A percentile compares a stretch with the other conserved stretches of the same genome.
Conservation (phyloP, 1,140 invertebrate genomes). For the Tetragnatha versicolor region DNA sequence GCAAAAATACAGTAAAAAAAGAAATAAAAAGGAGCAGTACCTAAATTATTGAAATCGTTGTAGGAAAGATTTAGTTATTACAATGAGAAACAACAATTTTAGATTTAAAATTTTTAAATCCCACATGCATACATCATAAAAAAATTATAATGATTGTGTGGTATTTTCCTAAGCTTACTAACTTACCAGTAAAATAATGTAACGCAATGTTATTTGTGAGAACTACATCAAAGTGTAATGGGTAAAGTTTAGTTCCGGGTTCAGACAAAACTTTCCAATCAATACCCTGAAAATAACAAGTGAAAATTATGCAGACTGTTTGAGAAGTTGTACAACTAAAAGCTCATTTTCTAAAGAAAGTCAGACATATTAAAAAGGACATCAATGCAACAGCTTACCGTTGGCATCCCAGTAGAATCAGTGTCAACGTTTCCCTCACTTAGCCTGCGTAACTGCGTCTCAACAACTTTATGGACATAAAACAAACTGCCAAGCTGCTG, state of each 20-base stretch:
- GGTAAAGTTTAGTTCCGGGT: constrained; percentile 72
- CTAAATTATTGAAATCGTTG: too few relatives aligned
- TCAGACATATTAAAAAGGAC: too few relatives aligned
- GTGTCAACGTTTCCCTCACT: constrained; percentile 62
- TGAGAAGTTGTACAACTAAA: not conserved
- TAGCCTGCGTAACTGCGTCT: constrained; percentile 63
- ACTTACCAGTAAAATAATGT: constrained; percentile 75
- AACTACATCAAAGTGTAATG: constrained; percentile 78
- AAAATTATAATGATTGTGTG: too few relatives aligned
- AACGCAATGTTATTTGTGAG: constrained; percentile 81
- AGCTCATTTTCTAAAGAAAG: too few relatives aligned
- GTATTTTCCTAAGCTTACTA: not conserved
- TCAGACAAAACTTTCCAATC: constrained; percentile 69
- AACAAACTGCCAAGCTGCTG: constrained; percentile 87
- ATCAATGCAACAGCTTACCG: constrained; percentile 32
- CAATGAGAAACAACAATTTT: too few relatives aligned
- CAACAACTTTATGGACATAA: constrained; percentile 80
- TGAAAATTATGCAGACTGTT: too few relatives aligned
- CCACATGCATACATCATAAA: too few relatives aligned
- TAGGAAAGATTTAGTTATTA: too few relatives aligned
- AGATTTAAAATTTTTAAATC: too few relatives aligned
- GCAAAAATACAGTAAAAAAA: too few relatives aligned
- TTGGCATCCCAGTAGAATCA: constrained; percentile 65
- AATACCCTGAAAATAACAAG: constrained; percentile 61
- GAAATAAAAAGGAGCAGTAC: too few relatives aligned